phyloP scores from a whole-genome alignment of 2,888 invertebrate genomes.

The Girardia tigrina region DNA sequence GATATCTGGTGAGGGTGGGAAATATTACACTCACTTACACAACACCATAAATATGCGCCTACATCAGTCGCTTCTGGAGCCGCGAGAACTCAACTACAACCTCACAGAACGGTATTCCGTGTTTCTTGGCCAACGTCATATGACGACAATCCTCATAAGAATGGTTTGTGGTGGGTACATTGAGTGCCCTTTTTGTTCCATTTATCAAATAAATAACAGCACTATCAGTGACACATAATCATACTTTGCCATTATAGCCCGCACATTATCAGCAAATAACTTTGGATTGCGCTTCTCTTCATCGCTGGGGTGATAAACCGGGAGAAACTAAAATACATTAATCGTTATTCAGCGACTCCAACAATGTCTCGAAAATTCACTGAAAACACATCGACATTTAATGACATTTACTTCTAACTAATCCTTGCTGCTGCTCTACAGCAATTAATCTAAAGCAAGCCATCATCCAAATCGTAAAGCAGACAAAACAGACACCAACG shows the following conservation, averaged over 20 bases:
- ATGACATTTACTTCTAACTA: too few species aligned
- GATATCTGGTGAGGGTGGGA: not conserved
- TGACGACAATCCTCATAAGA: constrained; percentile 79
- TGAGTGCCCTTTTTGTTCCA: constrained; percentile 58
- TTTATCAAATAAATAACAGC: not conserved
- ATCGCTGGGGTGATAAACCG: constrained; percentile 72
- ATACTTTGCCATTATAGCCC: constrained; percentile 77
- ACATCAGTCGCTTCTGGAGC: constrained; percentile 64
- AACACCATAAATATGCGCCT: too few species aligned
- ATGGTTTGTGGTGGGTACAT: constrained; percentile 73
- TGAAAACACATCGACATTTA: too few species aligned
- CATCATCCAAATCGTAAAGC: too few species aligned
- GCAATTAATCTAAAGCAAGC: too few species aligned
- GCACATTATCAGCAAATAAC: constrained; percentile 73
- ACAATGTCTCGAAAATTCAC: too few species aligned
- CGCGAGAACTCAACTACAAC: constrained; percentile 66
- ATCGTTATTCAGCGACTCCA: too few species aligned
- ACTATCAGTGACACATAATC: constrained; percentile 41
- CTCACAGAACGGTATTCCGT: constrained; percentile 64
- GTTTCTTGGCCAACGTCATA: constrained; percentile 67
- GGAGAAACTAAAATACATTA: constrained; percentile 77
- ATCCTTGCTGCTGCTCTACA: too few species aligned
- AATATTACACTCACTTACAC: not conserved
- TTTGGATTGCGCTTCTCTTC: constrained; percentile 73
- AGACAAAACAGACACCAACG: too few species aligned